Conservation (phyloP, 1,140 invertebrate species). For the Armadillidium nasatum region DNA sequence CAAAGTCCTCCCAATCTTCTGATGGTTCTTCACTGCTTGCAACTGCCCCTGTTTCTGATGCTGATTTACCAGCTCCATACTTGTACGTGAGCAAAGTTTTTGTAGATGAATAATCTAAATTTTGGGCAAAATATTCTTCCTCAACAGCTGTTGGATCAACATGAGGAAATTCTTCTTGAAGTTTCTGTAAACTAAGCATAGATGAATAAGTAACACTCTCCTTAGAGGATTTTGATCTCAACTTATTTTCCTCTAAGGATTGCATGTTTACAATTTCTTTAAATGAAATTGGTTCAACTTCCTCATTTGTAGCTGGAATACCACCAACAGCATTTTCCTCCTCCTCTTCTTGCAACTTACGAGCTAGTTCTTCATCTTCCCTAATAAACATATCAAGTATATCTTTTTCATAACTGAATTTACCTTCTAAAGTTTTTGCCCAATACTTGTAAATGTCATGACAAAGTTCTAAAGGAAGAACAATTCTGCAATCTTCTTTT, state of each 20-base stretch:
- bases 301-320: neutral
- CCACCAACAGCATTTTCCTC: neutral
- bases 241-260: neutral
- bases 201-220: neutral
- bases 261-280: neutral
- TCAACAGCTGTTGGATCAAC: conserved; percentile 7
- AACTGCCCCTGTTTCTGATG: neutral
- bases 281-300: neutral
- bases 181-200: neutral
- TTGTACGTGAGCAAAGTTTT: neutral
- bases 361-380: neutral
- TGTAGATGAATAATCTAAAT: neutral
- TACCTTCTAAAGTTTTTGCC: conserved; percentile 2
- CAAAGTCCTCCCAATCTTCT: neutral
- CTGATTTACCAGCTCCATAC: neutral
- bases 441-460: conserved; percentile 24
- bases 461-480: conserved; percentile 22
- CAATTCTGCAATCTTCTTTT: conserved; percentile 15
- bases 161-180: neutral
- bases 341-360: neutral
- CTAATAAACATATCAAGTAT: neutral
- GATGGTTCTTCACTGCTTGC: neutral
- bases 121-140: neutral
- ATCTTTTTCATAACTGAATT: neutral
- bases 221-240: neutral